Conservation (phyloP, 2,113 vertebrate species). For the Tupaia tana region DNA sequence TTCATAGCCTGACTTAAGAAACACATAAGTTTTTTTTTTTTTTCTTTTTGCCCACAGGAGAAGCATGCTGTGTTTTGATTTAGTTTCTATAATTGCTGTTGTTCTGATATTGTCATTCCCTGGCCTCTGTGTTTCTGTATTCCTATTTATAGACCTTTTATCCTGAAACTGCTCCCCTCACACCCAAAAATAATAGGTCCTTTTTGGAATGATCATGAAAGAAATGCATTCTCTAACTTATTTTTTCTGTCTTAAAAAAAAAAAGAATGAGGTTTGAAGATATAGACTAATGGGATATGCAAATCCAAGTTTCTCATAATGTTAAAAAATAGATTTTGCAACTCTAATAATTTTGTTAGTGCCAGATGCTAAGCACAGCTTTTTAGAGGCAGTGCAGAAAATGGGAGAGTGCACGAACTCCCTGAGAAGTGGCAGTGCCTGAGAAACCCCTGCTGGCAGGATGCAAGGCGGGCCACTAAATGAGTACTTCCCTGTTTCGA, state of each 20-base stretch:
- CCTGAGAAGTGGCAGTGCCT: not conserved
- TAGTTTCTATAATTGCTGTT: not conserved
- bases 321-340: conserved; percentile 16
- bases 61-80: not conserved
- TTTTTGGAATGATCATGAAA: conserved; percentile 53
- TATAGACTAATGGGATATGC: conserved; percentile 23
- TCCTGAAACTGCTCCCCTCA: not conserved
- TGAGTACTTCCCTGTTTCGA: not conserved
- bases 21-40: not conserved
- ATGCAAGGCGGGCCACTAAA: not conserved
- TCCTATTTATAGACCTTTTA: not conserved
- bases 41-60: not conserved
- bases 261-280: conserved; percentile 28
- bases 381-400: not conserved
- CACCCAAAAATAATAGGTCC: not conserved
- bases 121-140: not conserved
- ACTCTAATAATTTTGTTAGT: conserved; percentile 51
- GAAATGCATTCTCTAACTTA: not conserved
- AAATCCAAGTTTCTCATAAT: conserved; percentile 49
- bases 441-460: not conserved
- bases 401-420: not conserved
- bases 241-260: conserved; percentile 36
- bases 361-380: not conserved
- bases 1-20: not conserved
- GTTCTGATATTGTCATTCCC: not conserved